A percentile compares a stretch with the other conserved stretches of the same genome.
Conservation (phyloP, 2,888 invertebrate genomes). For the Drosophila imparisetae region DNA sequence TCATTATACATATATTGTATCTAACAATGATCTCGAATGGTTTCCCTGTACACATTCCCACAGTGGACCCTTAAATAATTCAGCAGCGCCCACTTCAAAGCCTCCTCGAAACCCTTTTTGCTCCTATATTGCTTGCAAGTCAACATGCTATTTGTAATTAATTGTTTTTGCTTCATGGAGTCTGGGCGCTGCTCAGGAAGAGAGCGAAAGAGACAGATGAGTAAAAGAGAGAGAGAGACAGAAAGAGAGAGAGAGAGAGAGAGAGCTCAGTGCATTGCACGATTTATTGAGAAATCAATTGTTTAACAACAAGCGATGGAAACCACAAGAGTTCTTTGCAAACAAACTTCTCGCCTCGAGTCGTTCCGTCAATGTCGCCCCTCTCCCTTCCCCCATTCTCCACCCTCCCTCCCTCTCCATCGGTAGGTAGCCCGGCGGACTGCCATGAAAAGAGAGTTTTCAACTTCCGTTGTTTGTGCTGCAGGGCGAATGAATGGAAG, state of each 20-base stretch:
- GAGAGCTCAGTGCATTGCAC: conserved; percentile 72
- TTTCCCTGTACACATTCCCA: conserved; percentile 21
- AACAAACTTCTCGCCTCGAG: conserved; percentile 81
- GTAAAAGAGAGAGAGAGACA: neutral
- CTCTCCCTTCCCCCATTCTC: neutral
- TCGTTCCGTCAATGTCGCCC: conserved; percentile 43
- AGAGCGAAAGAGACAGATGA: neutral
- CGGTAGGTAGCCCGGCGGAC: conserved; percentile 23
- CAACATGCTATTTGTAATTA: conserved; percentile 80
- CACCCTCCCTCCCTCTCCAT: neutral
- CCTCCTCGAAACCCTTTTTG: conserved; percentile 22
- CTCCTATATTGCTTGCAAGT: conserved; percentile 74
- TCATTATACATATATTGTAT: conserved; percentile 10
- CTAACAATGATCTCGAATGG: conserved; percentile 29
- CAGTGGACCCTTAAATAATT: conserved; percentile 50
- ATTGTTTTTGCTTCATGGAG: conserved; percentile 76
- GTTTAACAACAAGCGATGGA: conserved; percentile 80
- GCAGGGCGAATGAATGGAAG: conserved; percentile 32
- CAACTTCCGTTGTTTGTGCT: conserved; percentile 74
- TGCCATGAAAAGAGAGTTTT: conserved; percentile 38
- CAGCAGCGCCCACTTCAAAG: conserved; percentile 21
- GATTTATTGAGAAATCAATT: conserved; percentile 80
- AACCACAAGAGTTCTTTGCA: conserved; percentile 80
- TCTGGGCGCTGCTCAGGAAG: conserved; percentile 26
- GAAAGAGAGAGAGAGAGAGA: conserved; percentile 3